Evolutionary conservation across 2,888 invertebrate genomes (phyloP).

Genomic region (Molanna angustata): DNA sequence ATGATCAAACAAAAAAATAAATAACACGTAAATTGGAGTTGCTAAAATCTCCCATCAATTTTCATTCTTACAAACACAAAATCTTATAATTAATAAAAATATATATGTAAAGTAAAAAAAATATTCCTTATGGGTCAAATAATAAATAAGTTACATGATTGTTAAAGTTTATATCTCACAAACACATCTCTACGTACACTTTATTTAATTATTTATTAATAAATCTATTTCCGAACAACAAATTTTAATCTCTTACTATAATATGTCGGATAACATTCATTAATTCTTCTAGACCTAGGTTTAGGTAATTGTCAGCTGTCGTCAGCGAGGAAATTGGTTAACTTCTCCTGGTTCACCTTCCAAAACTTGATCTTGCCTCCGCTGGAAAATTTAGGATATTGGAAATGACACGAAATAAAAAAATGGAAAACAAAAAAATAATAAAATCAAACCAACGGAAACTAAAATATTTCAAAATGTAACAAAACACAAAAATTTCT

Average conservation of each 20-base stretch:
- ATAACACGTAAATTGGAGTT: no score
- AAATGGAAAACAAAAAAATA: conserved; percentile 21
- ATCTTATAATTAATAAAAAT: no score
- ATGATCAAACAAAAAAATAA: no score
- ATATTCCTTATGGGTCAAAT: no score
- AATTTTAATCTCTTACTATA: conserved; percentile 29
- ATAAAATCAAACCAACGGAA: conserved; percentile 3
- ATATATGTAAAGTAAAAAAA: no score
- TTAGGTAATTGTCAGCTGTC: conserved; percentile 32
- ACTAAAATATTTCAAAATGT: not conserved
- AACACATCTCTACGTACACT: no score
- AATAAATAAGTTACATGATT: no score
- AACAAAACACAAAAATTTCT: no score
- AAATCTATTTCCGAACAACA: conserved; percentile 28
- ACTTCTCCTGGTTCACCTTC: conserved; percentile 28
- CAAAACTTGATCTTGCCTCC: conserved; percentile 31
- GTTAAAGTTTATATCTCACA: no score
- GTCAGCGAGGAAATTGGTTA: conserved; percentile 20
- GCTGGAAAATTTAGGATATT: conserved; percentile 27
- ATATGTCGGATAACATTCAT: conserved; percentile 31
- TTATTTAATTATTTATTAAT: no score
- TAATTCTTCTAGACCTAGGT: conserved; percentile 24
- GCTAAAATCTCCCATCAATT: no score
- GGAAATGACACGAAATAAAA: conserved; percentile 22
- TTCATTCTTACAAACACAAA: no score